Conservation (phyloP, 2,888 invertebrate species). For the Tyria jacobaeae region DNA sequence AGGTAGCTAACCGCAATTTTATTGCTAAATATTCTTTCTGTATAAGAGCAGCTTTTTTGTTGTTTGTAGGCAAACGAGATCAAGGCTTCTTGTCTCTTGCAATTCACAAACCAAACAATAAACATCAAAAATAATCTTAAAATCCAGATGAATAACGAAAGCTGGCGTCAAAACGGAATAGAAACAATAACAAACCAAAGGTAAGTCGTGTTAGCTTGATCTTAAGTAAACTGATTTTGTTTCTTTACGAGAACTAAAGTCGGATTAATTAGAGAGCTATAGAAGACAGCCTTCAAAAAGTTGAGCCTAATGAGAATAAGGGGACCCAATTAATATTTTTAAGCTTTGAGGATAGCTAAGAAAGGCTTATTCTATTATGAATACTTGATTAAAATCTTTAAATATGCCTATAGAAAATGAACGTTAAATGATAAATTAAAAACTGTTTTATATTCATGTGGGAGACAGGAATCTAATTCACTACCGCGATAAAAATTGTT, state of each 20-base stretch:
- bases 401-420: not conserved
- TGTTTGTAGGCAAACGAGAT: conserved; percentile 45
- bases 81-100: conserved; percentile 54
- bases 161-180: conserved; percentile 54
- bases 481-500: conserved; percentile 41
- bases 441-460: conserved; percentile 35
- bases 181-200: conserved; percentile 63
- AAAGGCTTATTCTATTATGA: not conserved
- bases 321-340: not conserved
- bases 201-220: conserved; percentile 57
- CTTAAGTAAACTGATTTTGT: conserved; percentile 58
- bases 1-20: conserved; percentile 41
- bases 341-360: not conserved
- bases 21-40: conserved; percentile 41
- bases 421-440: conserved; percentile 9
- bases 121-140: conserved; percentile 69
- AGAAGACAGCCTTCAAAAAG: conserved; percentile 36
- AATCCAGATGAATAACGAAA: conserved; percentile 69
- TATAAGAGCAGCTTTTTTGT: conserved; percentile 27
- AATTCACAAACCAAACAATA: conserved; percentile 68
- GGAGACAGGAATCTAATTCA: conserved; percentile 42
- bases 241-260: conserved; percentile 48
- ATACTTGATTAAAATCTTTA: conserved; percentile 12
- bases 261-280: conserved; percentile 59
- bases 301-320: conserved; percentile 23